Conservation (phyloP, 2,797 vertebrate genomes). For the Sebastiscus albofasciatus region DNA sequence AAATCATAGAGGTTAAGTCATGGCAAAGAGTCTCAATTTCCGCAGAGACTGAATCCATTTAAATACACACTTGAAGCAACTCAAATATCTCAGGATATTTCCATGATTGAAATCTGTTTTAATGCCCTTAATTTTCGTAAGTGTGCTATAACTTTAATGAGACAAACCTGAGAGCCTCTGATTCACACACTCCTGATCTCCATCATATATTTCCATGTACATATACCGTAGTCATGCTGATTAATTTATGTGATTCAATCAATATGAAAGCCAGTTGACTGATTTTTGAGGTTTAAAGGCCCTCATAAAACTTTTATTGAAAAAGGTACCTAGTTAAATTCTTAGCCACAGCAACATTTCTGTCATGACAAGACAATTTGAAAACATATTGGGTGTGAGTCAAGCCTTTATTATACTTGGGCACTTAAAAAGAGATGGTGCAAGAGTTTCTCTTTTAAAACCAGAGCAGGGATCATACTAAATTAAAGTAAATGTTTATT, state of each 20-base stretch:
- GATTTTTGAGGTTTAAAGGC: constrained; percentile 43
- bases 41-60: neutral
- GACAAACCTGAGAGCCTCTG: constrained; percentile 43
- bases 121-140: constrained; percentile 53
- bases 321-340: constrained; percentile 11
- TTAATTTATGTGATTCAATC: constrained; percentile 59
- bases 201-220: constrained; percentile 10
- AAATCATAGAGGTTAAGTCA: neutral
- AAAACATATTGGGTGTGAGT: constrained; percentile 6
- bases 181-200: constrained; percentile 38
- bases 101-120: constrained; percentile 35
- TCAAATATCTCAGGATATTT: constrained; percentile 19
- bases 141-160: constrained; percentile 57
- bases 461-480: neutral
- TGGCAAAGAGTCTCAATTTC: neutral
- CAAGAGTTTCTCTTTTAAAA: neutral
- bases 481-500: neutral
- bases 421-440: neutral
- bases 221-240: neutral
- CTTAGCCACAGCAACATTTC: neutral
- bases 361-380: constrained; percentile 1
- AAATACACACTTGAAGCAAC: constrained; percentile 11
- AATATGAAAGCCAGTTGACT: constrained; percentile 50
- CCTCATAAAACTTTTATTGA: constrained; percentile 37
- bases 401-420: neutral